Base-by-base conservation (phyloP, 2,113 vertebrate species). In the Syrrhaptes paradoxus region DNA sequence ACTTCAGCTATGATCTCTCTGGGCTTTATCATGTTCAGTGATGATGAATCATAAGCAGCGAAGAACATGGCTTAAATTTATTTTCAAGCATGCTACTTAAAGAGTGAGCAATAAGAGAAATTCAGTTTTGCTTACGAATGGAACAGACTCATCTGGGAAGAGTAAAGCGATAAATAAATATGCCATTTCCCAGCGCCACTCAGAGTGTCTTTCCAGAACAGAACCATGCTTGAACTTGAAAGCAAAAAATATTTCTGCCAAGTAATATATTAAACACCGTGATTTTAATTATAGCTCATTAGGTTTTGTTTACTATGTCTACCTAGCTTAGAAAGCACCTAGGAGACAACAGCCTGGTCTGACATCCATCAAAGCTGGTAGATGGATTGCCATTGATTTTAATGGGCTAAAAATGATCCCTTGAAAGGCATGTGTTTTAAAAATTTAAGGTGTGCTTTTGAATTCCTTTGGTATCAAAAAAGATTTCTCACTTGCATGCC, bases 211-310 rank as follows among this genome's bases (percentile, higher is more conserved):
- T 93, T 71, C 43, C 68, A 88, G 71, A 93, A 26, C n/a, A 77
- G 59, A 93, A 29, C 8, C 41, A 13, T 5, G 29, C 14, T 88
- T 92, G 14, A 62, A 73, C 43, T 51, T 80, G 63, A 81, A 90
- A 89, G 52, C 11, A 82, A 82, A 71, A 77, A 49, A 43, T 7
- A 54, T n/a, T 58, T 77, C 46, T 86, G 76, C 34, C 72, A 74
- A 77, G 22, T 38, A 55, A 79, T 22, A 28, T 3, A 62, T 55
- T 24, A 71, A 90, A 81, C 20, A 73, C 70, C 25, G 57, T 29
- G 38, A 67, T 88, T 62, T 94, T 92, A 88, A 84, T 87, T 80
- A 76, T 17, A 88, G 80, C 57, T 77, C 79, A 34, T 96, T 92
- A 51, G 29, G 3, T 91, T 87, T 59, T 96, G 57, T 77, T 93